Evolutionary conservation across 2,113 vertebrate genomes (phyloP).

Genomic region (Quiscalus mexicanus): DNA sequence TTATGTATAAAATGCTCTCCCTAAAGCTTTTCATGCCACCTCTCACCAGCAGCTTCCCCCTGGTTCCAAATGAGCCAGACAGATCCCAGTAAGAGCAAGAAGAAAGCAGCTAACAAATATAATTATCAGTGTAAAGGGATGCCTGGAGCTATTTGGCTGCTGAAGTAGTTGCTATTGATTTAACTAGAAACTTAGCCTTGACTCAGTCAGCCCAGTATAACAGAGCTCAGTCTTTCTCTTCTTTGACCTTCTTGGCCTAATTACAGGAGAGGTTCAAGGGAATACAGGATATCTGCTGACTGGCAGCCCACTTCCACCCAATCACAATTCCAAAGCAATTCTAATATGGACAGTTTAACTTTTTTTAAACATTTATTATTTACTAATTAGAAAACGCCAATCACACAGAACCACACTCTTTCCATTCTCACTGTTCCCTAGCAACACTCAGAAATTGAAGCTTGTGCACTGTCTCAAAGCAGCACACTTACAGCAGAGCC

Average conservation of each 20-base stretch:
- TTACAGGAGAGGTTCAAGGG: not conserved
- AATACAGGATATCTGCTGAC: not conserved
- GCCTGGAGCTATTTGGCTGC: slow-evolving; percentile 2
- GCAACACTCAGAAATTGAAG: not conserved
- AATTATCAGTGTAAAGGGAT: slow-evolving; percentile 27
- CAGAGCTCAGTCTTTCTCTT: not conserved
- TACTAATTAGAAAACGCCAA: not conserved
- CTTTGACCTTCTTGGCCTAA: slow-evolving; percentile 28
- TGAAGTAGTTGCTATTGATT: slow-evolving; percentile 25
- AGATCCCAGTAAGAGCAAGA: not conserved
- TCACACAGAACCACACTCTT: not conserved
- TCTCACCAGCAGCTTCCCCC: not conserved
- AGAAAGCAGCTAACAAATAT: not conserved
- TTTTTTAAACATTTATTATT: not conserved
- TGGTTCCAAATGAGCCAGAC: not conserved
- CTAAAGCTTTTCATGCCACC: not conserved
- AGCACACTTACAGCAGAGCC: not conserved
- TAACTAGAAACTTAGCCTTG: slow-evolving; percentile 7
- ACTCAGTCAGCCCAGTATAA: not conserved
- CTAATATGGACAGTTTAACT: not conserved
- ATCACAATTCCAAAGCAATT: not conserved
- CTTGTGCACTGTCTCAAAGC: not conserved
- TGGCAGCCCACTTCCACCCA: not conserved
- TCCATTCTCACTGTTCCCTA: not conserved
- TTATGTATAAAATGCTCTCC: not conserved